phyloP scores from a whole-genome alignment of 2,888 invertebrate species.

The Priapulus caudatus region DNA sequence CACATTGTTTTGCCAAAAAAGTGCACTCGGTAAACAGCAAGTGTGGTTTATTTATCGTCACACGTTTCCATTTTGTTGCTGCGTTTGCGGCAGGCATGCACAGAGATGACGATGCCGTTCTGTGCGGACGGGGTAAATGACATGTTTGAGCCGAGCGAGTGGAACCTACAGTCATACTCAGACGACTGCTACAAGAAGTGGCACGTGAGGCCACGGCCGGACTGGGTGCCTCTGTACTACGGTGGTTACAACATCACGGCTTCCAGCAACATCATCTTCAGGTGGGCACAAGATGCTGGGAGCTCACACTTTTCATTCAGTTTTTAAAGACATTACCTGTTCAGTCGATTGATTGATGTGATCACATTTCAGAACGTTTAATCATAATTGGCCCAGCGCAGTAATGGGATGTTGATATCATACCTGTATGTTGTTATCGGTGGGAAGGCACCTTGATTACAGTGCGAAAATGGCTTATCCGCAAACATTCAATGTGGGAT shows the following conservation, averaged over 20 bases:
- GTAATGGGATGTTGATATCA: background rate
- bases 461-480: no score
- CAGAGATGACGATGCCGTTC: conserved; percentile 94
- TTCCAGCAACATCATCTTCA: conserved; percentile 50
- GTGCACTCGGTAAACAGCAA: no score
- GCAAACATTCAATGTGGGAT: no score
- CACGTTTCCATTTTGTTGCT: no score
- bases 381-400: background rate
- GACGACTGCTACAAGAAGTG: conserved; percentile 56
- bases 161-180: conserved; percentile 57
- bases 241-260: conserved; percentile 60
- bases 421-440: background rate
- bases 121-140: conserved; percentile 62
- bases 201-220: conserved; percentile 52
- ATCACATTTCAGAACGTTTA: background rate
- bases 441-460: no score
- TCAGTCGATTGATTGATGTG: conserved; percentile 6
- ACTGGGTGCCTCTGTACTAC: conserved; percentile 59
- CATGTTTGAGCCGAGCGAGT: conserved; percentile 65
- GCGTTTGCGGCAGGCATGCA: conserved; percentile 78
- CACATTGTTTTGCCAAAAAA: no score
- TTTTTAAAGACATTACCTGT: no score
- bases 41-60: no score
- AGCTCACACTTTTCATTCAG: no score
- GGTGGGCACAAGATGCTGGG: conserved; percentile 30